Percentiles rank a stretch among this genome's conserved stretches.
Conservation (phyloP, 2,797 vertebrate species). For the Falco berigora region DNA sequence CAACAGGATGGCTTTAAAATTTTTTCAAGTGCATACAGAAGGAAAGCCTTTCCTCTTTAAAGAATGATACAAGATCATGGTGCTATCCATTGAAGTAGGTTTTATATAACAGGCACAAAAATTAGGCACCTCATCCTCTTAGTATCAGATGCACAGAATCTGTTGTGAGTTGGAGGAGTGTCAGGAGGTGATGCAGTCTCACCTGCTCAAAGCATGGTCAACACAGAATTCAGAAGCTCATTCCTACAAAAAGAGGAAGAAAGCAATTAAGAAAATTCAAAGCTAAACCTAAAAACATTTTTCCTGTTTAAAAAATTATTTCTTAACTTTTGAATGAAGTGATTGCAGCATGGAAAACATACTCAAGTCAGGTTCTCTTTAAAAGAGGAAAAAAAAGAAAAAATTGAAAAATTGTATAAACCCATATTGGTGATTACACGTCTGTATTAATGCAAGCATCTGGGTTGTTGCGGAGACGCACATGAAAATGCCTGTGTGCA, state of each 20-base stretch:
- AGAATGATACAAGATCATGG: fast-evolving
- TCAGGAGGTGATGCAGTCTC: neutral
- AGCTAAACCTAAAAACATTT: neutral
- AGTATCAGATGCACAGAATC: neutral
- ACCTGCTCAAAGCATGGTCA: neutral
- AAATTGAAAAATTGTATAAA: neutral
- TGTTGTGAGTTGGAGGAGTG: neutral
- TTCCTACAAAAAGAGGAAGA: neutral
- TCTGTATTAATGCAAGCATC: neutral
- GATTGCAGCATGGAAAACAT: neutral
- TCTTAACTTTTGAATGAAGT: neutral
- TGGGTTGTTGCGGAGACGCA: fast-evolving
- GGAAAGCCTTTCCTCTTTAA: neutral
- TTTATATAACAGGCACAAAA: neutral
- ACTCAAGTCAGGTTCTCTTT: neutral
- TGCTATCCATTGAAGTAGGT: neutral
- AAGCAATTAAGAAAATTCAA: neutral
- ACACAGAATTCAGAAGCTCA: neutral
- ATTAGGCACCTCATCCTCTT: neutral
- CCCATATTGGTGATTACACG: fast-evolving
- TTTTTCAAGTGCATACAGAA: neutral
- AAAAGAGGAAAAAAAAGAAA: neutral
- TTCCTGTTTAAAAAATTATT: neutral
- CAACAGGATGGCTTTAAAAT: neutral
- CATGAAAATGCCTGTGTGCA: fast-evolving